Base-by-base conservation (phyloP, 1,140 invertebrate species). In the Ooceraea biroi region DNA sequence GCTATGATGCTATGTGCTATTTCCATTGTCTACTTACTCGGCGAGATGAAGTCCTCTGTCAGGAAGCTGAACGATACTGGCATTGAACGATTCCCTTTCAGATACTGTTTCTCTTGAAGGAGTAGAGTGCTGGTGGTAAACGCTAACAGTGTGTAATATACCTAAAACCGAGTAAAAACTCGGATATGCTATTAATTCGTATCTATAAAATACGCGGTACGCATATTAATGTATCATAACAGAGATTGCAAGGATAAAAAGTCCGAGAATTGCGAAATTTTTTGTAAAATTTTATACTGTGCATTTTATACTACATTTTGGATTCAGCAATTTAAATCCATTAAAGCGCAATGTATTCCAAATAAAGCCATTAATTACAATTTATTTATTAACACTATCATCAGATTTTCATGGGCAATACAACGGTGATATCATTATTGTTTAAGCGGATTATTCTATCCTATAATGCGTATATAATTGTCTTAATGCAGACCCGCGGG, bases 41-140 rank as follows among this genome's bases (percentile, higher is more conserved):
- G 92, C 8, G 95, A 95, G 69, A 95, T 94, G 25, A 91, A 94
- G 10, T 94, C 93, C 3, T 92, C 90, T 80, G 95, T 95, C 5
- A 96, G 85, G 19, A 95, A 88, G 68, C 93, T 95, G 8, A 89
- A 89, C 30, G 94, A 93, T 61, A 92, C 87, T 0, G 94, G 93
- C 19, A 89, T 69, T 0, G 92, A 91, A 27, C 90, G 90, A 85
- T 95, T 94, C 55, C 94, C 95, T 27, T 83, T 88, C 63, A 94
- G 90, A 85, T 95, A 95, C 61, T 93, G 83, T 48, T 92, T 91
- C 86, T 96, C 95, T 27, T 94, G 92, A 41, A 94, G 90, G 1
- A 95, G 83, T 30, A 95, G 89, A 0, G 83, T 91, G 0, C 91
- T 92, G 69, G 95, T 92, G 22, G 94, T 93, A 11, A 92, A 87